phyloP scores from a whole-genome alignment of 1,140 invertebrate species.

The Drusus annulatus region DNA sequence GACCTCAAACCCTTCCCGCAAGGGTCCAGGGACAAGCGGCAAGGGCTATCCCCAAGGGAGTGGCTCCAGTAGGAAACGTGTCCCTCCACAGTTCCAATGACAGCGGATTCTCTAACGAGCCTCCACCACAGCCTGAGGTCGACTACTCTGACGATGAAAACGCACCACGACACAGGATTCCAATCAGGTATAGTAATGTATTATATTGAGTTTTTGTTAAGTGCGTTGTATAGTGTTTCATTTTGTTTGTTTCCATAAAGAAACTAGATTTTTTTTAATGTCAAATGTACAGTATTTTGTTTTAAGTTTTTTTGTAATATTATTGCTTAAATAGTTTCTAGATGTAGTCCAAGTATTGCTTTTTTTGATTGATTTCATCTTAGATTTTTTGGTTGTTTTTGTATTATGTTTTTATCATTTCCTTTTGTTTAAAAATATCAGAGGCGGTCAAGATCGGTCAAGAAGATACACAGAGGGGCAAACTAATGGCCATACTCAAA shows the following conservation, averaged over 20 bases:
- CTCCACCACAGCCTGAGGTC: slow-evolving; percentile 88
- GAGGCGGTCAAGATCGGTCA: slow-evolving; percentile 40
- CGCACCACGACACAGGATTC: slow-evolving; percentile 73
- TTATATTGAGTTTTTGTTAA: not conserved
- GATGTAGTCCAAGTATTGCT: not conserved
- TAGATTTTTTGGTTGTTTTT: not conserved
- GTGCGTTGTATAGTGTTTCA: too few species aligned
- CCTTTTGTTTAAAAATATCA: slow-evolving; percentile 51
- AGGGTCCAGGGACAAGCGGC: slow-evolving; percentile 64
- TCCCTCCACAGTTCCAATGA: slow-evolving; percentile 92
- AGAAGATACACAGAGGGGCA: slow-evolving; percentile 47
- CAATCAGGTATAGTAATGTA: slow-evolving; percentile 77
- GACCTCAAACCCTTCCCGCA: slow-evolving; percentile 66
- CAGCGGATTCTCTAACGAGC: slow-evolving; percentile 92
- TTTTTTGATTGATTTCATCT: not conserved
- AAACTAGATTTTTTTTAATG: too few species aligned
- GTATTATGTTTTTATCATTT: slow-evolving; percentile 55
- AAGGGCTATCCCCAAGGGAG: slow-evolving; percentile 63
- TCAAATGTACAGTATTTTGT: not conserved
- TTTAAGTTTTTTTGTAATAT: not conserved
- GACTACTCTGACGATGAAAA: slow-evolving; percentile 93
- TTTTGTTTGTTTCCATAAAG: too few species aligned
- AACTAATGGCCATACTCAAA: slow-evolving; percentile 53
- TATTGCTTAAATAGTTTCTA: not conserved
- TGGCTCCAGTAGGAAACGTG: slow-evolving; percentile 77